A percentile compares a stretch with the other conserved stretches of the same genome.
Conservation (phyloP, 2,113 vertebrate species). For the Osmerus eperlanus region DNA sequence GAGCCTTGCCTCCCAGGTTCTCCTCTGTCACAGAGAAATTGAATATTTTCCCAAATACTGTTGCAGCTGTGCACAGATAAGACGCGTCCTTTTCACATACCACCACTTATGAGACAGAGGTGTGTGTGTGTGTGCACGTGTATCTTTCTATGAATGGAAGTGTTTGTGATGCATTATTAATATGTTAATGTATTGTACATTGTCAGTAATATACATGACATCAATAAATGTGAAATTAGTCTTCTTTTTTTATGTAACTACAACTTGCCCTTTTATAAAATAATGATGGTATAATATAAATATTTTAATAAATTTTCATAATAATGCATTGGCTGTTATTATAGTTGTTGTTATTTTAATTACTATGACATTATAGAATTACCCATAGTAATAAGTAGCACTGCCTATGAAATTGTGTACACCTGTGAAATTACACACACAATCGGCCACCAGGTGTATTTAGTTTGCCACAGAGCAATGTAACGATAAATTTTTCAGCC, state of each 20-base stretch:
- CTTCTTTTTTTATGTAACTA: no score
- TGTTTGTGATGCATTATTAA: neutral
- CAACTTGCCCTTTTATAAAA: no score
- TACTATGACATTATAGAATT: no score
- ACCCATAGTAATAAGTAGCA: no score
- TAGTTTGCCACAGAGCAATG: constrained; percentile 11
- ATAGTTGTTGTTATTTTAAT: no score
- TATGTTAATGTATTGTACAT: neutral
- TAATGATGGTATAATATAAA: no score
- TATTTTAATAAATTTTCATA: no score
- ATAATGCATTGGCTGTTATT: no score
- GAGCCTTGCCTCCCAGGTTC: constrained; percentile 68
- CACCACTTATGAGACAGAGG: constrained; percentile 42
- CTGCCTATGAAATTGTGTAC: no score
- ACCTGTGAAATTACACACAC: neutral
- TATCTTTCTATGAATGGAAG: no score
- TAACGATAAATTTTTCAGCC: constrained; percentile 32
- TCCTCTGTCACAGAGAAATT: constrained; percentile 69
- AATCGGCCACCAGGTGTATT: constrained; percentile 27
- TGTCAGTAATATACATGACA: neutral
- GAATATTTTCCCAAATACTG: constrained; percentile 72
- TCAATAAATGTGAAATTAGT: neutral
- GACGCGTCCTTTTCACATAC: constrained; percentile 54
- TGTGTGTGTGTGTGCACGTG: constrained; percentile 21
- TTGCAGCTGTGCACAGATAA: constrained; percentile 69